Evolutionary conservation across 2,113 vertebrate genomes (phyloP), one percentile per base, ranked within the genome.

Genomic region (Cephalopterus ornatus): DNA sequence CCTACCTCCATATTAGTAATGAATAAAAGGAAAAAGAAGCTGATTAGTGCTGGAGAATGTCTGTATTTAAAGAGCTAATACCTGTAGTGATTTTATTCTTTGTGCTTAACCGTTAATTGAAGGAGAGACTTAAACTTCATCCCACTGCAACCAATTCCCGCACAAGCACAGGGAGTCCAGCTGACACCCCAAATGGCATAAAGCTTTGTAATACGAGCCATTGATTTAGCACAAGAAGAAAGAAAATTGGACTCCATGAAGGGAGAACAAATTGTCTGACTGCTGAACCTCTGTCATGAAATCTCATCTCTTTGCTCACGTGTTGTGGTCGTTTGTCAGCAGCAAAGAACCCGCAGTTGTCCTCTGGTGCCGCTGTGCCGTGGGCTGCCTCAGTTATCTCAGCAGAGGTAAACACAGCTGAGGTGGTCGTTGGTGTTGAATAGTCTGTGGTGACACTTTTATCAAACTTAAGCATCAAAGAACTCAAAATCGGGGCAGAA

Each of bases 41-140:
- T 91, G 90, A 85, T 94, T 37, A 92, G 58, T 46, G 44, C 46
- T 61, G 89, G 66, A 88, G 66, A 88, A 95, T 37, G 77, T 42
- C 78, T 74, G 28, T 71, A 84, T 89, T 84, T 95, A 74, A 95
- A 92, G 81, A 92, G 41, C 65, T 92, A 72, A 92, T 79, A 79
- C 91, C 89, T 85, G 53, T 39, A 92, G 88, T 16, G 61, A 74
- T 91, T 85, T 87, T 87, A 11, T 55, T 62, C 86, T 96, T 88
- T 94, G 78, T 82, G 56, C 56, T 76, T 90, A 74, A 46, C 44
- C 1, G 0, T 90, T 92, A 96, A 71, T 58, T 93, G 86, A 88
- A 67, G 71, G 59, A 93, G 39, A 80, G 33, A 41, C 49, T 68
- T 61, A 66, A 56, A 85, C 28, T 79, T 87, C 27, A 79, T 91